Evolutionary conservation across 2,113 vertebrate species (phyloP), one percentile per base, ranked within the genome.

Genomic region (Rhegmatorhina hoffmannsi): DNA sequence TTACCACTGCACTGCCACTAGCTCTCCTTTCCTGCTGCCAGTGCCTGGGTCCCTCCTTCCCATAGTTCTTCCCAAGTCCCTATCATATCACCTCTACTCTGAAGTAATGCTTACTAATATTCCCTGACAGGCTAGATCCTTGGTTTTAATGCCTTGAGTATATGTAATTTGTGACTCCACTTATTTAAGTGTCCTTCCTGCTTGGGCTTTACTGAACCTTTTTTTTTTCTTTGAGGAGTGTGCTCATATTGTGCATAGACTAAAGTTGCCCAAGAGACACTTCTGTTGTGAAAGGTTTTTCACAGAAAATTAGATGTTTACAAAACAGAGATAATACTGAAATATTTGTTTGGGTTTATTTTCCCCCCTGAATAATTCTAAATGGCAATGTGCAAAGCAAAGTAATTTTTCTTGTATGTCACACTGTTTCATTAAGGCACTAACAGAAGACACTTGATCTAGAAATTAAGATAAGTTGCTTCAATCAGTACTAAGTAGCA

Each of bases 401-500:
- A 95, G 88, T 90, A 85, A 90, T 96, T 95, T 94, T 90, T 97
- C 88, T 84, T 75, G 64, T 89, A 40, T 88, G 92, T 79, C 83
- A 88, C 56, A 89, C 76, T 89, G 96, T 94, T 96, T 97, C 94
- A 95, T 95, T 92, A 95, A 92, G 80, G 86, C 88, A 90, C 94
- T 96, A 95, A 55, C 60, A 84, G 92, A 69, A 96, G 94, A 95
- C 92, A 92, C 95, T 97, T 94, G 91, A 96, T 96, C 92, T 93
- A 86, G 92, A 92, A 96, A 97, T 97, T 88, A 94, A 95, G 95
- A 94, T 95, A 95, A 97, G 94, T 94, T 94, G 92, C 73, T 96
- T 92, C 92, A 97, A 97, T 97, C 95, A 96, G 95, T 81, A 92
- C 89, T 92, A 96, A 97, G 95, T 93, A 96, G 95, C 96, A 97